Evolutionary conservation across 2,888 invertebrate genomes (phyloP), one percentile per base, ranked within the genome.

Genomic region (Tetragonisca angustula): DNA sequence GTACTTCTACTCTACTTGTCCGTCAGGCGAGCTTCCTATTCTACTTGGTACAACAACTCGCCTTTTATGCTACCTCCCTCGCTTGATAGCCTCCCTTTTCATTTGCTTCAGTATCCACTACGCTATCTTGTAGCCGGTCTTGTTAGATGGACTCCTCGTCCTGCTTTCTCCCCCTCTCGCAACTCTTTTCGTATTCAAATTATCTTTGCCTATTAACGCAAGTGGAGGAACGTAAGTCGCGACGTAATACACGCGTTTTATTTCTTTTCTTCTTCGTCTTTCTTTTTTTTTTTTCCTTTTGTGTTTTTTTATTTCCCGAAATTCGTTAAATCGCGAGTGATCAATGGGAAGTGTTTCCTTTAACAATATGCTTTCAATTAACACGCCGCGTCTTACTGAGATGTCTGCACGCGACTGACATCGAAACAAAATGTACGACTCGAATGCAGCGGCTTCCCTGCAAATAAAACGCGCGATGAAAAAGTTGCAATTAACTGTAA

Each of bases 31-130:
- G n/a, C 17, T 56, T 19, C 56, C 43, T 71, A 24, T 61, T 59
- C 59, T 27, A 72, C 71, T 72, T 61, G 61, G 19, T 72, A 52
- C 27, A 54, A 69, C 54, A 69, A 24, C 19, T 43, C 21, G 43
- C 27, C 59, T 27, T 61, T 59, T 32, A 56, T 27, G 19, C 61
- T 49, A 72, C 49, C 43, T 61, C 24, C 21, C 71, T n/a, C 43
- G 49, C 43, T 13, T 49, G n/a, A 49, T 72, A 61, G 59, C 49
- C 19, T 49, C 6, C 71, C 21, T 19, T 72, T 21, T 59, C 43
- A 72, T 24, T 27, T 61, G 27, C 19, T 32, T 59, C 15, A 21
- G 32, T 52, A 27, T 52, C 21, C 54, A 69, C 52, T 27, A 21
- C 21, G 52, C 32, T 32, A 52, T 32, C 54, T 54, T 32, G 32